phyloP scores from a whole-genome alignment of 2,888 invertebrate species.

The Tigriopus californicus region DNA sequence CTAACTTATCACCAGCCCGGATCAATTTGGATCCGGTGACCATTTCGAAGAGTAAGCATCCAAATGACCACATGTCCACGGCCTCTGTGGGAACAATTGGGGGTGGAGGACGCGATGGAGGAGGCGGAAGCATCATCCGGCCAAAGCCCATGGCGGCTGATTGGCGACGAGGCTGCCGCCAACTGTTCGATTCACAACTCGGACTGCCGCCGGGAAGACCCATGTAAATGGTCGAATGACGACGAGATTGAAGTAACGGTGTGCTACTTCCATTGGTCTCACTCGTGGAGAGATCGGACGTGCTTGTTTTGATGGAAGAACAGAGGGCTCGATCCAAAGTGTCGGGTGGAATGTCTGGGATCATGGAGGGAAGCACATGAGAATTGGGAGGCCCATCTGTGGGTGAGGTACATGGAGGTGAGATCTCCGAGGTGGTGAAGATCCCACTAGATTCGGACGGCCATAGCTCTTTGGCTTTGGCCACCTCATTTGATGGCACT shows the following conservation, averaged over 20 bases:
- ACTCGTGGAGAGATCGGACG: too few species aligned
- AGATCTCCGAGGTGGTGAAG: not conserved
- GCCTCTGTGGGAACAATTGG: not conserved
- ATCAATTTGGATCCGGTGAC: conserved; percentile 15
- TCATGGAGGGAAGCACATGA: not conserved
- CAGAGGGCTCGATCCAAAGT: too few species aligned
- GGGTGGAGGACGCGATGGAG: not conserved
- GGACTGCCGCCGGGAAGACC: too few species aligned
- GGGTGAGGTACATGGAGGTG: too few species aligned
- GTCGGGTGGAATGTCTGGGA: too few species aligned
- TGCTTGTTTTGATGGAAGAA: too few species aligned
- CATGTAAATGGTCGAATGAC: too few species aligned
- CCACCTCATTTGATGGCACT: not conserved
- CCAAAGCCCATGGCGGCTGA: not conserved
- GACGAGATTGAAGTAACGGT: too few species aligned
- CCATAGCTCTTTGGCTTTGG: not conserved
- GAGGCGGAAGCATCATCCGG: not conserved
- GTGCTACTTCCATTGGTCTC: too few species aligned
- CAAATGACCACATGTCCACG: conserved; percentile 15
- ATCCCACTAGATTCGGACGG: conserved; percentile 11
- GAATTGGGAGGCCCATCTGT: not conserved
- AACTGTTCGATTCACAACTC: too few species aligned
- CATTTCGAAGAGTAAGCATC: conserved; percentile 14
- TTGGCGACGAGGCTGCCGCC: not conserved
- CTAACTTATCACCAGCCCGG: conserved; percentile 2